phyloP scores from a whole-genome alignment of 2,113 vertebrate species.

The Propithecus coquereli region DNA sequence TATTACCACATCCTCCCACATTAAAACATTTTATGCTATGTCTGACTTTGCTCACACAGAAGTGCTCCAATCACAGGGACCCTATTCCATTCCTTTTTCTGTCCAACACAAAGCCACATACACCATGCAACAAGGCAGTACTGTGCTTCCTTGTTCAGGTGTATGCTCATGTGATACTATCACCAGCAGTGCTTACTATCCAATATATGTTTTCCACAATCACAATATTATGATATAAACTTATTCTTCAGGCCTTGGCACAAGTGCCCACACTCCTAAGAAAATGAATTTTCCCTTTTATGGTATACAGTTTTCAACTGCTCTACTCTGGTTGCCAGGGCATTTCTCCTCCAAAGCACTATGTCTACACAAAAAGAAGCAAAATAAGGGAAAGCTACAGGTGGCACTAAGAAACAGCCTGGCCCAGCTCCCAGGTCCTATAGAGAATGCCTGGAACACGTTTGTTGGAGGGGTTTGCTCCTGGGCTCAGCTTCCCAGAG shows the following conservation, averaged over 20 bases:
- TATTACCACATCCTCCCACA: not conserved
- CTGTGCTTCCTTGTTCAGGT: rapidly evolving
- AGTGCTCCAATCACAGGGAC: rapidly evolving
- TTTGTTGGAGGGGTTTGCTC: rapidly evolving
- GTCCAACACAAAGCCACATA: rapidly evolving
- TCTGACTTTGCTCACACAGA: not conserved
- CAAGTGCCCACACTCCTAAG: not conserved
- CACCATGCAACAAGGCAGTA: rapidly evolving
- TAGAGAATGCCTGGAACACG: not conserved
- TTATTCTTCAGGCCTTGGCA: not conserved
- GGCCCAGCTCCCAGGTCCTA: not conserved
- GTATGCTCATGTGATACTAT: rapidly evolving
- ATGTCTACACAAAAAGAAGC: not conserved
- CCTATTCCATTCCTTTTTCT: rapidly evolving
- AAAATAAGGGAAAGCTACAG: not conserved
- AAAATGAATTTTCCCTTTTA: not conserved
- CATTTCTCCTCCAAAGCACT: not conserved
- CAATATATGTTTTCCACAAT: rapidly evolving
- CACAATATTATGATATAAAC: rapidly evolving
- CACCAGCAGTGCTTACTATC: not conserved
- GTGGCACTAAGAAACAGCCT: rapidly evolving
- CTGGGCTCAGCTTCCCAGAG: not conserved
- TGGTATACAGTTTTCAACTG: rapidly evolving
- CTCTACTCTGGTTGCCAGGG: not conserved
- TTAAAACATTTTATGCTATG: not conserved